Percentiles rank a stretch among this genome's conserved stretches.
Conservation (phyloP, 64 coral and sea anemone genomes). For the Platygyra sinensis region DNA sequence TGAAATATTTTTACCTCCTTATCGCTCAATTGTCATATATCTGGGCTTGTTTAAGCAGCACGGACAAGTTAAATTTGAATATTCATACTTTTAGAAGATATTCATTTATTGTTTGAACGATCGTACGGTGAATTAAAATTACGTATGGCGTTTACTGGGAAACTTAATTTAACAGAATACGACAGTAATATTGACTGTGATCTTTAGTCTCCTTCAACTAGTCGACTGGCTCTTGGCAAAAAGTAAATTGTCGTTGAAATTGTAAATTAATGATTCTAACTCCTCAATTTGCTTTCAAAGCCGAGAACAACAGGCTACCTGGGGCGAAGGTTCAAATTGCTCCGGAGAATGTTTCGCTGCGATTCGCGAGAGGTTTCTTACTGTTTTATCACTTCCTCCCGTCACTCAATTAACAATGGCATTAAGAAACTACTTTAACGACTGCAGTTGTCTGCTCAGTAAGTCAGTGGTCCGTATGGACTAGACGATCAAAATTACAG, state of each 20-base stretch:
- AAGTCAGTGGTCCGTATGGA: too few species aligned
- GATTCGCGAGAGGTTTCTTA: neutral
- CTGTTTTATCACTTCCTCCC: neutral
- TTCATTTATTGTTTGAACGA: neutral
- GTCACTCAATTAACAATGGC: too few species aligned
- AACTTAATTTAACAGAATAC: neutral
- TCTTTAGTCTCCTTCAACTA: constrained; percentile 72
- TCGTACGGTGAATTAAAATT: neutral
- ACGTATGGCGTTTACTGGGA: neutral
- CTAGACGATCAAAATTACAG: too few species aligned
- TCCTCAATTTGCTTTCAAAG: neutral
- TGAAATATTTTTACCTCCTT: constrained; percentile 34
- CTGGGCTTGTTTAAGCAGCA: neutral
- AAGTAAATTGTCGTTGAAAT: constrained; percentile 2
- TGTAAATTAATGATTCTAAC: neutral
- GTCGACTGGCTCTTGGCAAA: constrained; percentile 63
- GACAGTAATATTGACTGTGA: neutral
- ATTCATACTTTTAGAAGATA: constrained; percentile 8
- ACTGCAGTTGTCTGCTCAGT: too few species aligned
- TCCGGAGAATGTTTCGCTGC: neutral
- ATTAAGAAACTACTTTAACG: too few species aligned
- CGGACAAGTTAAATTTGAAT: constrained; percentile 34
- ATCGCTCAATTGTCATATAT: constrained; percentile 26
- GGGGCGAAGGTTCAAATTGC: neutral
- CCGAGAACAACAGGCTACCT: neutral